Conservation (phyloP, 1,140 invertebrate species). For the Gonioctena quinquepunctata region DNA sequence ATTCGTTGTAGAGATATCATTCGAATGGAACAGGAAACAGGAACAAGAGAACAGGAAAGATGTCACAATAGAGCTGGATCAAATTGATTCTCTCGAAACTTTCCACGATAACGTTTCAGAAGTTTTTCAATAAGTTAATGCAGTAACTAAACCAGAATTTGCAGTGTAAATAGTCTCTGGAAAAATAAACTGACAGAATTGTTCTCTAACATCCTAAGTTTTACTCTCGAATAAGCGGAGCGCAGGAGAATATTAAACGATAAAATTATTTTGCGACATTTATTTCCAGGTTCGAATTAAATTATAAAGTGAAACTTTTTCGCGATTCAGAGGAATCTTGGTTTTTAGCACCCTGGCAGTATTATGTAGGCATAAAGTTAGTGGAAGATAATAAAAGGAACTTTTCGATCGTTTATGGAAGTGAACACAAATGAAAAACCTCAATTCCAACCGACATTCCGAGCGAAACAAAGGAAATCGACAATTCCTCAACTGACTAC, state of each 20-base stretch:
- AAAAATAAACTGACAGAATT: background rate
- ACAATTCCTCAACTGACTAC: too few relatives aligned
- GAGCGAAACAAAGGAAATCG: too few relatives aligned
- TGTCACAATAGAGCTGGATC: background rate
- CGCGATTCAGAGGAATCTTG: background rate
- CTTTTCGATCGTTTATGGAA: too few relatives aligned
- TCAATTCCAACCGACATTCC: too few relatives aligned
- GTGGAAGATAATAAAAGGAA: too few relatives aligned
- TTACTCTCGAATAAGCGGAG: background rate
- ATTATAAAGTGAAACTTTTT: background rate
- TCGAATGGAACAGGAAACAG: too few relatives aligned
- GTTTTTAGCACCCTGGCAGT: background rate
- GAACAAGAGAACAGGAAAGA: too few relatives aligned
- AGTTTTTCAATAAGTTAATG: constrained; percentile 8
- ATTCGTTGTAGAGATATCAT: too few relatives aligned
- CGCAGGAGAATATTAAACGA: background rate
- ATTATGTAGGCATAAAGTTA: too few relatives aligned
- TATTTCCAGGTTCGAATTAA: background rate
- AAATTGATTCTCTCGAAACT: background rate
- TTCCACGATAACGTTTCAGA: background rate
- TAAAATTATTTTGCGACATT: background rate
- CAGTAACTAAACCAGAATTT: background rate
- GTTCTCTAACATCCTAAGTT: background rate
- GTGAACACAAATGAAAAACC: too few relatives aligned
- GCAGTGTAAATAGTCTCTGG: background rate